phyloP scores from a whole-genome alignment of 64 coral and sea anemone species.

The Astreopora myriophthalma region DNA sequence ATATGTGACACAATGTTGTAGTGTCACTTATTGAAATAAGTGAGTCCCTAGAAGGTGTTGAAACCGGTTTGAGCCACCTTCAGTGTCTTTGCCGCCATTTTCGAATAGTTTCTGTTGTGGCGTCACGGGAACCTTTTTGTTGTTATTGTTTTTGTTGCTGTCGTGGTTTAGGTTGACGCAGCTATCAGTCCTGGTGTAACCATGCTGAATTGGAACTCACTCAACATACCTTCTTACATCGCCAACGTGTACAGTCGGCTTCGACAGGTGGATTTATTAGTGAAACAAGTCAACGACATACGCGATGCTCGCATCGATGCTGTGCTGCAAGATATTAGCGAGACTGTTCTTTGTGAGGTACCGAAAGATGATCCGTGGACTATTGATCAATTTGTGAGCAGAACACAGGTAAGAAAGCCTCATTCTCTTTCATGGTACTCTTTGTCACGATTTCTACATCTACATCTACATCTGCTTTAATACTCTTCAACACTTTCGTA shows the following conservation, averaged over 20 bases:
- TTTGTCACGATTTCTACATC: too few species aligned
- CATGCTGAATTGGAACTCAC: conserved; percentile 94
- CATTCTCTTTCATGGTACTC: neutral
- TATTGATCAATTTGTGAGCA: conserved; percentile 67
- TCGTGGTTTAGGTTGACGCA: conserved; percentile 64
- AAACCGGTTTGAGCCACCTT: too few species aligned
- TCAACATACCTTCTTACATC: conserved; percentile 85
- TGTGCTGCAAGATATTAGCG: conserved; percentile 87
- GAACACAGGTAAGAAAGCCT: conserved; percentile 64
- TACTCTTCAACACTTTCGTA: too few species aligned
- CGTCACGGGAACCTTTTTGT: too few species aligned
- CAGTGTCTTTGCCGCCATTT: too few species aligned
- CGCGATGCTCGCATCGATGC: conserved; percentile 87
- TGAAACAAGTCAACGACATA: conserved; percentile 93
- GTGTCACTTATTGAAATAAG: too few species aligned
- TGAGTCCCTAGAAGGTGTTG: too few species aligned
- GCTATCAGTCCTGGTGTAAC: conserved; percentile 86
- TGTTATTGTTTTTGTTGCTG: too few species aligned
- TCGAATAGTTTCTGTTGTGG: too few species aligned
- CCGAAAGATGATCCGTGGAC: conserved; percentile 87
- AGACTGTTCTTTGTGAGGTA: conserved; percentile 73
- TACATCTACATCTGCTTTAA: too few species aligned
- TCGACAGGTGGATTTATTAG: conserved; percentile 81
- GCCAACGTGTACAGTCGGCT: conserved; percentile 82
- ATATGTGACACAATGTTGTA: too few species aligned